Conservation (phyloP, 2,113 vertebrate genomes). For the Atractosteus spatula region DNA sequence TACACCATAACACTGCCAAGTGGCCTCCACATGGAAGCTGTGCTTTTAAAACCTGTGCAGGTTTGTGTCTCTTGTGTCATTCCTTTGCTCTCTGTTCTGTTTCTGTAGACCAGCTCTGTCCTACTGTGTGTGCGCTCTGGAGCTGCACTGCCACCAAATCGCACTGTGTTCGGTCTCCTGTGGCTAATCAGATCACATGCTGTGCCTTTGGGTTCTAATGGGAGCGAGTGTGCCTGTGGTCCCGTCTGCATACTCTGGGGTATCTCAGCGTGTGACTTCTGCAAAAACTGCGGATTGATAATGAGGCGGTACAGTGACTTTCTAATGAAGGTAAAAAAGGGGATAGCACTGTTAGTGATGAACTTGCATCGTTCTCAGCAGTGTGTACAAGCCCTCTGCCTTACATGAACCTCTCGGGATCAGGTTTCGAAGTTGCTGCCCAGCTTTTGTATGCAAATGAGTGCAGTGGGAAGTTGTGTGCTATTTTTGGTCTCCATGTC, state of each 20-base stretch:
- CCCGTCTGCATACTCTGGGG: conserved; percentile 50
- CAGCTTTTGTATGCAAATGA: conserved; percentile 37
- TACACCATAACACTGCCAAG: background rate
- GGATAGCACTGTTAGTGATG: conserved; percentile 14
- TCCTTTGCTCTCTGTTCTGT: conserved; percentile 33
- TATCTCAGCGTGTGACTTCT: conserved; percentile 40
- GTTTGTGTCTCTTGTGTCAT: background rate
- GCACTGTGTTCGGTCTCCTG: conserved; percentile 49
- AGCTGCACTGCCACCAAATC: conserved; percentile 31
- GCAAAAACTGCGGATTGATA: conserved; percentile 39
- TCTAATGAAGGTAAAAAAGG: conserved; percentile 17
- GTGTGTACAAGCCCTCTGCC: conserved; percentile 1
- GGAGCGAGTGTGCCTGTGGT: conserved; percentile 54
- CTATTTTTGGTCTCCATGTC: conserved; percentile 32
- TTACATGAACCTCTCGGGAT: conserved; percentile 31
- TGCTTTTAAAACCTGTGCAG: background rate
- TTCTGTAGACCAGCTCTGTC: conserved; percentile 36
- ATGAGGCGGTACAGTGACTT: conserved; percentile 42
- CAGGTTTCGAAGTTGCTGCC: conserved; percentile 18
- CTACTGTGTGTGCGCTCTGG: conserved; percentile 28
- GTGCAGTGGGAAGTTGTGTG: conserved; percentile 17
- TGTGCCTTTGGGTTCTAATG: conserved; percentile 49
- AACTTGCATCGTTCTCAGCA: background rate
- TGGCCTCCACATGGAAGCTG: background rate
- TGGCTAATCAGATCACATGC: conserved; percentile 60